These are phyloP conservation scores for Stegophylla sp. DNA, from an alignment of 2,888 invertebrate species.

Conservation along the genomic window DNA sequence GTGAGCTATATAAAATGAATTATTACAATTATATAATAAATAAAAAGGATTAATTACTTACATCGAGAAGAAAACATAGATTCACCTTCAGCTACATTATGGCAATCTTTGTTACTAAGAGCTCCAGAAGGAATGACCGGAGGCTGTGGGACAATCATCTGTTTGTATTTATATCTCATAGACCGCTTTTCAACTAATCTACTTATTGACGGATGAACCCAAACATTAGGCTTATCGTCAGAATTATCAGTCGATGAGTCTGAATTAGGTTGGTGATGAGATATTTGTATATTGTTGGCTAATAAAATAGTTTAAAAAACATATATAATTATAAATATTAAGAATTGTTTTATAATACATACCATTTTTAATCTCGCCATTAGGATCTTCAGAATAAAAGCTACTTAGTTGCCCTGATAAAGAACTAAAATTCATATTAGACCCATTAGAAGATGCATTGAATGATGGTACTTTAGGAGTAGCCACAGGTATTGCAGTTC, in stretches of 20 bases:
- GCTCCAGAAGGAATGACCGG: slow-evolving; percentile 32
- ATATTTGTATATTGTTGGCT: slow-evolving; percentile 26
- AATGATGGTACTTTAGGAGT: slow-evolving; percentile 81
- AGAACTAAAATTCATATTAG: slow-evolving; percentile 60
- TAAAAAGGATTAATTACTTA: slow-evolving; percentile 3
- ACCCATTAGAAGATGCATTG: slow-evolving; percentile 58
- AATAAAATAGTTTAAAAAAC: background rate
- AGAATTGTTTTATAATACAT: background rate
- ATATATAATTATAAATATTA: background rate
- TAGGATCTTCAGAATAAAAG: slow-evolving; percentile 40
- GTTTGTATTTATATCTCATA: slow-evolving; percentile 30
- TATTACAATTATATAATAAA: background rate
- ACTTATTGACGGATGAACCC: slow-evolving; percentile 26
- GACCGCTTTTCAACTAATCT: slow-evolving; percentile 42
- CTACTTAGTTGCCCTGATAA: slow-evolving; percentile 50
- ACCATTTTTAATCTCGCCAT: slow-evolving; percentile 41
- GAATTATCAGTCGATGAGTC: slow-evolving; percentile 51
- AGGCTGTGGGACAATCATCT: slow-evolving; percentile 20
- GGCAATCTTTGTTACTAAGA: slow-evolving; percentile 22
- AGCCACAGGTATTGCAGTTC: slow-evolving; percentile 82
- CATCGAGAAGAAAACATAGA: slow-evolving; percentile 20
- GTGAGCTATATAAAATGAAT: too few species aligned
- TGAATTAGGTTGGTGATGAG: slow-evolving; percentile 5
- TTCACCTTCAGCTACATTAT: slow-evolving; percentile 23
- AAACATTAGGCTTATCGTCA: slow-evolving; percentile 44